Base-by-base conservation (phyloP, 1,140 invertebrate species). In the Microplitis mediator region DNA sequence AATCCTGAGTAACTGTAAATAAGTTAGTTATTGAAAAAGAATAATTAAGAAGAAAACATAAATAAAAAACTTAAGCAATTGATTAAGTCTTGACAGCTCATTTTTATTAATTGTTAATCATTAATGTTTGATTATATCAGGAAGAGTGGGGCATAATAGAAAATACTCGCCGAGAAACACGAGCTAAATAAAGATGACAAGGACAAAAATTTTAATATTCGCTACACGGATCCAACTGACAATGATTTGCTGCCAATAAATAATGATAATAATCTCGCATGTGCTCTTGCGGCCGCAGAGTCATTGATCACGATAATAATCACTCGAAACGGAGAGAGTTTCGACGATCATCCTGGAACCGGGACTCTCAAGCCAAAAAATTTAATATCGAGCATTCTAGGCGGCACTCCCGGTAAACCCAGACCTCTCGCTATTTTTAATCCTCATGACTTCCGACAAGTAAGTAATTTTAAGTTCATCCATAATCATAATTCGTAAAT, bases 241-340 rank as follows among this genome's bases (percentile, higher is more conserved):
- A 97, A 97, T 56, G 98, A 99, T 87, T 88, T 98, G 61, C 87
- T 99, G 75, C 98, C 98, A 0, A 99, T 99, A 76, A 99, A 99
- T 84, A 99, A 99, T 90, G 95, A 99, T 87, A 97, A 99, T 82
- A 99, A 99, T 87, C 91, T 97, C 73, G 91, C 91, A 13, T 89
- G 95, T 81, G 97, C 97, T 0, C 83, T 99, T 4, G 89, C 93
- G 64, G 95, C 93, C 73, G 94, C 95, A 0, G 92, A 93, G 81
- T 95, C 96, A 1, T 83, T 98, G 11, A 88, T 99, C 13, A 91
- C 96, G 83, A 90, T 98, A 78, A 93, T 97, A 75, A 92, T 99
- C 74, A 96, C 98, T 83, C 92, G 95, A 76, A 98, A 98, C 92
- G 97, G 93, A 4, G 93, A 95, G 84, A 92, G 92, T 81, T 81